Conservation (phyloP, 2,888 invertebrate genomes). For the Folsomia manolachei region DNA sequence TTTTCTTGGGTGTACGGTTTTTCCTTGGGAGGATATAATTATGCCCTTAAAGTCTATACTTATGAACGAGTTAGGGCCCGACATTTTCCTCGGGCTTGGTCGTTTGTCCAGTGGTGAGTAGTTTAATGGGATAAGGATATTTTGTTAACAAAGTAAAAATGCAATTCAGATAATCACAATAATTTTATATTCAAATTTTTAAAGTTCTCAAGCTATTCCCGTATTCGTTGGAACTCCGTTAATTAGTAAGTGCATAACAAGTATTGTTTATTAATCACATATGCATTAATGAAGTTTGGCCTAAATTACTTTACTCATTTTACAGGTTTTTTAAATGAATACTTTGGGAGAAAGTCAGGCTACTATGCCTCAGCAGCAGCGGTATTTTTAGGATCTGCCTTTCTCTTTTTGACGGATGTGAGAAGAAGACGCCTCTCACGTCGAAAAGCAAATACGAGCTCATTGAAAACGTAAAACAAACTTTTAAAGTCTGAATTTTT, state of each 20-base stretch:
- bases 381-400: conserved; percentile 70
- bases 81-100: conserved; percentile 84
- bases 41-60: conserved; percentile 84
- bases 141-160: background rate
- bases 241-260: conserved; percentile 6
- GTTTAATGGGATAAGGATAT: conserved; percentile 57
- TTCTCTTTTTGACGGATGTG: conserved; percentile 76
- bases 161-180: background rate
- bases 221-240: conserved; percentile 12
- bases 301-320: conserved; percentile 40
- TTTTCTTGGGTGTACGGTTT: conserved; percentile 62
- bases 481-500: background rate
- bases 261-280: no score
- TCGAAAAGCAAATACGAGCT: conserved; percentile 45
- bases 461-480: conserved; percentile 47
- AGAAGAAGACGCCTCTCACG: conserved; percentile 62
- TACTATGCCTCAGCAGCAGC: conserved; percentile 81
- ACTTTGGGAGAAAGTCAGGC: conserved; percentile 72
- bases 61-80: conserved; percentile 81
- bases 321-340: conserved; percentile 73
- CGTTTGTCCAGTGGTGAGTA: conserved; percentile 83
- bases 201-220: conserved; percentile 15
- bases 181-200: no score
- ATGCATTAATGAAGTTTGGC: conserved; percentile 8
- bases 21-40: conserved; percentile 83